Conservation (phyloP, 2,888 invertebrate genomes). For the Rhorus exstirpatorius region DNA sequence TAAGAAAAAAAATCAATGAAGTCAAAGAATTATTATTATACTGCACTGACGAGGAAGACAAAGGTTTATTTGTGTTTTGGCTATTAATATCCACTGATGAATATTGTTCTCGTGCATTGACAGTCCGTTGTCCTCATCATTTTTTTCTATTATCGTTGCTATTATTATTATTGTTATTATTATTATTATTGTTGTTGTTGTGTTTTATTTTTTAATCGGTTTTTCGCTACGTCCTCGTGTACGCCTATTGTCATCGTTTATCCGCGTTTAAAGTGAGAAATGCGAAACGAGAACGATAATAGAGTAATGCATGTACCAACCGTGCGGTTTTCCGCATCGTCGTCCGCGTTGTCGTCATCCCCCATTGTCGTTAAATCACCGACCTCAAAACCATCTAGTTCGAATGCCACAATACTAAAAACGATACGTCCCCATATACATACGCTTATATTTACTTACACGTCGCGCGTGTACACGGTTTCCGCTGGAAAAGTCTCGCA, state of each 20-base stretch:
- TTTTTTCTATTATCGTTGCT: not conserved
- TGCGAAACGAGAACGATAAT: conserved; percentile 57
- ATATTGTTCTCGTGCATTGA: conserved; percentile 11
- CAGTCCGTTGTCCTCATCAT: conserved; percentile 18
- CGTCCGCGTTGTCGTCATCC: not conserved
- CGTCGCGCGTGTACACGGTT: conserved; percentile 2
- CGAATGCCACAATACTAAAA: not conserved
- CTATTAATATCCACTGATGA: not conserved
- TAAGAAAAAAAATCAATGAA: no score
- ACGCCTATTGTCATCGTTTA: conserved; percentile 59
- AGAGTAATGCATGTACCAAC: conserved; percentile 9
- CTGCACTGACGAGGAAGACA: not conserved
- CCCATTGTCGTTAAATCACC: conserved; percentile 58
- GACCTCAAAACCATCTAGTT: conserved; percentile 55
- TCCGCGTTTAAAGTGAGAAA: conserved; percentile 66
- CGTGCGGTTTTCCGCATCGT: conserved; percentile 51
- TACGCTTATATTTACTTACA: not conserved
- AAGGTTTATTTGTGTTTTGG: not conserved
- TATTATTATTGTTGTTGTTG: conserved; percentile 33
- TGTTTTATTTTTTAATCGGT: conserved; percentile 60
- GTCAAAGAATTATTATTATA: no score
- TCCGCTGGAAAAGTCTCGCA: conserved; percentile 38
- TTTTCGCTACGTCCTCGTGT: conserved; percentile 13
- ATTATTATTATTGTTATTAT: conserved; percentile 33
- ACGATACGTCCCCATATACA: conserved; percentile 10